Base-by-base conservation (phyloP, 2,888 invertebrate species). In the Pseudococcus jackbeardsleyi region DNA sequence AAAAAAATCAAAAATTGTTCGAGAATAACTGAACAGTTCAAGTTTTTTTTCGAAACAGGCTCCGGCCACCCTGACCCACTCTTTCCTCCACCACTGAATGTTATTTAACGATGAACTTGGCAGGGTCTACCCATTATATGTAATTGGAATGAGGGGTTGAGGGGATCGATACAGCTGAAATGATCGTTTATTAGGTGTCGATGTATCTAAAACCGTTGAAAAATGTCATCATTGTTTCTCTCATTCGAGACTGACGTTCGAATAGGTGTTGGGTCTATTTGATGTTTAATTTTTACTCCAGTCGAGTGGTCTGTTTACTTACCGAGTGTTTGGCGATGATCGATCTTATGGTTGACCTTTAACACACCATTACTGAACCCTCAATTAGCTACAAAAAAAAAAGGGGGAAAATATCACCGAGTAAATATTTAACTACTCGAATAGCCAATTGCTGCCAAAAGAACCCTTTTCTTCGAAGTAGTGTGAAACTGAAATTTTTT, bases 201-300 rank as follows among this genome's bases (percentile, higher is more conserved):
- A 17, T 12, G 50, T 50, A 17, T 50, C 9, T 77, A 39, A 79
- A 79, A 79, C 79, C 42, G 79, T 79, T 42, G 79, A 42, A 79
- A 79, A 46, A 33, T 79, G 79, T 79, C 79, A 42, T 42, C 46
- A 79, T 79, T 79, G 79, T 79, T 79, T 46, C 19, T 72, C 33
- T 72, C 33, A 17, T 72, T 72, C 7, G 33, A 72, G 17, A 54
- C 54, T 54, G 54, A 33, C 3, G 26, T 33, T 46, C 54, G 54
- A 54, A 17, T 17, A 54, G 5, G 12, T 64, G 22, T 64, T 64
- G 12, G 33, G 12, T 26, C 33, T 26, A 72, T 33, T 72, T 72
- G 26, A 33, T 33, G 26, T 72, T 72, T 72, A 72, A 72, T 72
- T 72, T 72, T 72, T 26, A 64, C 22, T 22, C 22, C 9, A 2